Conservation (phyloP, 2,888 invertebrate species). For the Acanthosoma haemorrhoidale region DNA sequence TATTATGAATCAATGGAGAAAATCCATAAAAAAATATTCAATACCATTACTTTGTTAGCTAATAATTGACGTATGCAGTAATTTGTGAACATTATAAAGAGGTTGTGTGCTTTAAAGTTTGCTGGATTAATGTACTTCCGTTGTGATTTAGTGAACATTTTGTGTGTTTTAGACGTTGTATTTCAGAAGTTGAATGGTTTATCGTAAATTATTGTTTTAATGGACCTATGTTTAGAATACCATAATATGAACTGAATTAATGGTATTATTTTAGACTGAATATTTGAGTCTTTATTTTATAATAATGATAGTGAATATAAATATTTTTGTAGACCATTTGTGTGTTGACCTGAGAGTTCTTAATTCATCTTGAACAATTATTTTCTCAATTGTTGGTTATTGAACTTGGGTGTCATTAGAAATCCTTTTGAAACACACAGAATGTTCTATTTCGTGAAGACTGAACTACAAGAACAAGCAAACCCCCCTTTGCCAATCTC, state of each 20-base stretch:
- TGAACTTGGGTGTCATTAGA: too few relatives aligned
- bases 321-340: too few relatives aligned
- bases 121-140: not conserved
- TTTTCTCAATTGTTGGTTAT: too few relatives aligned
- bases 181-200: not conserved
- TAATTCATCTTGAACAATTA: too few relatives aligned
- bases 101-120: not conserved
- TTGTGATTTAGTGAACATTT: not conserved
- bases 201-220: not conserved
- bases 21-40: not conserved
- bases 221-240: not conserved
- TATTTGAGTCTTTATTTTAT: too few relatives aligned
- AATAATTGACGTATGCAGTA: not conserved
- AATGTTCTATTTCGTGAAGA: constrained; percentile 17
- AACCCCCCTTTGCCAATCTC: not conserved
- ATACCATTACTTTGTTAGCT: not conserved
- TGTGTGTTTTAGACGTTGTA: not conserved
- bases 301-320: too few relatives aligned
- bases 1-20: not conserved
- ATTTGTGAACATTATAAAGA: not conserved
- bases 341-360: too few relatives aligned
- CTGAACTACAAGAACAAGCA: not conserved
- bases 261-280: not conserved
- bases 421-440: constrained; percentile 9
- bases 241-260: not conserved